Evolutionary conservation across 1,140 invertebrate species (phyloP), one percentile per base, ranked within the genome.

Genomic region (Drosophila gunungcola): DNA sequence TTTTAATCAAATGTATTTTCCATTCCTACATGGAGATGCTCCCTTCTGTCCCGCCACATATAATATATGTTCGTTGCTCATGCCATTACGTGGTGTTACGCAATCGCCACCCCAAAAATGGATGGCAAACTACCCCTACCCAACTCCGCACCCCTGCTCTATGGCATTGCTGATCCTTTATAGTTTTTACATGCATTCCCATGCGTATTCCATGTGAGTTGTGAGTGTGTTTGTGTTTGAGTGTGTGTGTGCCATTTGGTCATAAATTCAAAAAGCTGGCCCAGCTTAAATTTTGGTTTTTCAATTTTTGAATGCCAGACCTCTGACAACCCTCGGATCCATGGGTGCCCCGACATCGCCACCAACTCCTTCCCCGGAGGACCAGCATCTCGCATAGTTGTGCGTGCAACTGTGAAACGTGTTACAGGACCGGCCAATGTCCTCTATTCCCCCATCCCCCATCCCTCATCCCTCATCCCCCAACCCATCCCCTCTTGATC

Each of bases 231-330:
- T 21, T 21, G 16, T 21, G 16, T 21, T 21, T 21, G 16, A 21
- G 16, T 21, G 16, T 21, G 16, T 21, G 52, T 78, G 58, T 77
- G 72, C 81, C 81, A 84, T 81, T 85, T 88, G 82, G 82, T 89
- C 83, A 89, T 86, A 86, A 86, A 88, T 88, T 89, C 84, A 89
- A 89, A 88, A 88, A 88, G 80, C 84, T 86, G 79, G 73, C 80
- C 84, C 52, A 80, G 84, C 84, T 88, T 88, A 88, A 89, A 88
- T 88, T 83, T 88, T 84, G 84, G 84, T 88, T 88, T 88, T 88
- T 88, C 84, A 88, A 88, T 88, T 88, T 89, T 88, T 88, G 84
- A 88, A 89, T 88, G 83, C 65, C 86, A 80, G 83, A 78, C 78
- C 62, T 63, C 72, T 75, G 49, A 60, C 61, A 46, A 67, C 49